These are phyloP conservation scores for Folsomia manolachei DNA, from an alignment of 2,888 invertebrate species.

Conservation along the genomic window DNA sequence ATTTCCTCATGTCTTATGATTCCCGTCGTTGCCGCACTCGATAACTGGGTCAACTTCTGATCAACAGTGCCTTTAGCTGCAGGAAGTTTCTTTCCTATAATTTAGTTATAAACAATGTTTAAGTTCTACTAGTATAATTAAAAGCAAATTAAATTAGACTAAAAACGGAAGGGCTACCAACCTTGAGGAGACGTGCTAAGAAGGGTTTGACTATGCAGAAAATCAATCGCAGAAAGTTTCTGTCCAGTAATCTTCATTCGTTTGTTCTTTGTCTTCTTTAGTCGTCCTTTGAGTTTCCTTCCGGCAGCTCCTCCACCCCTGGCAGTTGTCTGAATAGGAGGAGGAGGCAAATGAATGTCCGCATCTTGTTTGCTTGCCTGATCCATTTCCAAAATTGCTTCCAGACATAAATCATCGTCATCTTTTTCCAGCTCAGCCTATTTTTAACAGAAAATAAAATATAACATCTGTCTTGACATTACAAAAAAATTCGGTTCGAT, in stretches of 20 bases:
- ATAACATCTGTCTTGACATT: no score
- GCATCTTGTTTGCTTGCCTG: background rate
- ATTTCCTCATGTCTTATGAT: constrained; percentile 68
- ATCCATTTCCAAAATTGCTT: background rate
- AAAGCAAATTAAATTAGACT: no score
- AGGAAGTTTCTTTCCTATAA: constrained; percentile 69
- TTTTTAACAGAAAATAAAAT: no score
- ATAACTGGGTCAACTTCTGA: constrained; percentile 78
- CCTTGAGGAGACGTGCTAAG: constrained; percentile 78
- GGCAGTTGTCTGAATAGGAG: constrained; percentile 46
- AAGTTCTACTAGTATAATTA: constrained; percentile 8
- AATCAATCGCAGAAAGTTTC: constrained; percentile 61
- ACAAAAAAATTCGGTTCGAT: no score
- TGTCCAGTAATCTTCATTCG: constrained; percentile 71
- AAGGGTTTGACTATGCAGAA: constrained; percentile 83
- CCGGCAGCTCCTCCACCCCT: constrained; percentile 52
- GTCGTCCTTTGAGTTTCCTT: constrained; percentile 58
- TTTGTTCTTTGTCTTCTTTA: constrained; percentile 38
- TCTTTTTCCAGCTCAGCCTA: background rate
- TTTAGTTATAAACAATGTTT: constrained; percentile 47
- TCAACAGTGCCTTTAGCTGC: constrained; percentile 90
- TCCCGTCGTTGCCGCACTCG: constrained; percentile 60
- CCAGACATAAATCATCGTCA: background rate
- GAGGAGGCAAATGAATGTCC: constrained; percentile 43
- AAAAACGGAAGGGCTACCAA: no score